A percentile compares a stretch with the other conserved stretches of the same genome.
Conservation (phyloP, 2,888 invertebrate genomes). For the Neocrepidodera transversa region DNA sequence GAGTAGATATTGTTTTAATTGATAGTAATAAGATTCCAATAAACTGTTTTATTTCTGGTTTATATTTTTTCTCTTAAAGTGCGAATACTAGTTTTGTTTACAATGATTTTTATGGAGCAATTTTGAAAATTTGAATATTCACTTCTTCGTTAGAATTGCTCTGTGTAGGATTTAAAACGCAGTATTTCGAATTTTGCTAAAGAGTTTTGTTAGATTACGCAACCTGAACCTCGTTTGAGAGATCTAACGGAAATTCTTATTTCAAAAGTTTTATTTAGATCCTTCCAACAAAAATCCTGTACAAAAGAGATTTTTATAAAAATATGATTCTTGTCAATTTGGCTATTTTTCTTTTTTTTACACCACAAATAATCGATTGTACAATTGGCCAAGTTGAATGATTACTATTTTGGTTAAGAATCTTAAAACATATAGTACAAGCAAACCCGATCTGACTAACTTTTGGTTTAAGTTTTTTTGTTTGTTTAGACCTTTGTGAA, state of each 20-base stretch:
- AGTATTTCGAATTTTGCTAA: slow-evolving; percentile 42
- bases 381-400: too few species aligned
- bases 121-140: slow-evolving; percentile 37
- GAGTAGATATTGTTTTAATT: too few species aligned
- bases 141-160: slow-evolving; percentile 38
- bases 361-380: too few species aligned
- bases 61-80: not conserved
- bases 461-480: slow-evolving; percentile 38
- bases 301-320: not conserved
- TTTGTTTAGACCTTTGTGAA: slow-evolving; percentile 42
- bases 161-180: slow-evolving; percentile 41
- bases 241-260: slow-evolving; percentile 22
- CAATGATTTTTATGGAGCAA: slow-evolving; percentile 18
- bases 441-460: slow-evolving; percentile 24
- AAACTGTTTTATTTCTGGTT: too few species aligned
- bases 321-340: not conserved
- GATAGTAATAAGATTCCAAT: too few species aligned
- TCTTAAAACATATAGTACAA: slow-evolving; percentile 43
- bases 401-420: too few species aligned
- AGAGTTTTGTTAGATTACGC: slow-evolving; percentile 45
- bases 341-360: not conserved
- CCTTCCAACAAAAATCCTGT: slow-evolving; percentile 17
- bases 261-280: slow-evolving; percentile 30
- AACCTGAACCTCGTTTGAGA: slow-evolving; percentile 47
- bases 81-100: not conserved